Percentiles rank a stretch among this genome's conserved stretches.
Conservation (phyloP, 1,140 invertebrate genomes). For the Acyrthosiphon pisum region DNA sequence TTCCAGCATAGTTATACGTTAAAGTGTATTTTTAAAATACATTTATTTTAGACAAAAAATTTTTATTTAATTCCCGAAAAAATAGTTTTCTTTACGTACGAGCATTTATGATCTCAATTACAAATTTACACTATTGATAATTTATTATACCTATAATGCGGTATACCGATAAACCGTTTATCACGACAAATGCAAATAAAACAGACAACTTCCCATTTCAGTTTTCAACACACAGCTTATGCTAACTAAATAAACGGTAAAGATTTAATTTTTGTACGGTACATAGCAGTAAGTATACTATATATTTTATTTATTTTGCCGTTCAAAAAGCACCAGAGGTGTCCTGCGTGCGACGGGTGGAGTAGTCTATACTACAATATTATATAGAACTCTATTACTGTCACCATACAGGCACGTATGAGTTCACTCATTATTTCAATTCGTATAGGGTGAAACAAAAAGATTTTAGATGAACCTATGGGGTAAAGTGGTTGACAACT, state of each 20-base stretch:
- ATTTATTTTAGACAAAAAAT: too few relatives aligned
- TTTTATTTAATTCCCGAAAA: too few relatives aligned
- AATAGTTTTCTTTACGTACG: too few relatives aligned
- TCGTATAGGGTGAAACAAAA: neutral
- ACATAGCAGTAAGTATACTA: too few relatives aligned
- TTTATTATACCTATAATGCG: too few relatives aligned
- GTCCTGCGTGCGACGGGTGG: neutral
- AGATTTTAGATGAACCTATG: neutral
- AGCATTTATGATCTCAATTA: too few relatives aligned
- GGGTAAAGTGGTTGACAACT: constrained; percentile 1
- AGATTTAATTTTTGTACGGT: neutral
- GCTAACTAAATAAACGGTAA: neutral
- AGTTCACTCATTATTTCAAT: neutral
- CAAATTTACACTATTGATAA: too few relatives aligned
- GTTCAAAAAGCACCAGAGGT: neutral
- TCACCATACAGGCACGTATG: neutral
- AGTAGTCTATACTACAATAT: neutral
- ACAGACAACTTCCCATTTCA: neutral
- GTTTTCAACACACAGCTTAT: neutral
- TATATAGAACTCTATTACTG: neutral
- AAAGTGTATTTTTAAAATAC: too few relatives aligned
- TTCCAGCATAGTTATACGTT: too few relatives aligned
- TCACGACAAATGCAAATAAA: neutral
- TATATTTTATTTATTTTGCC: neutral
- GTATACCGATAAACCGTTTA: too few relatives aligned